Evolutionary conservation across 2,888 invertebrate species (phyloP), one percentile per base, ranked within the genome.

Genomic region (Dichetophora obliterata): DNA sequence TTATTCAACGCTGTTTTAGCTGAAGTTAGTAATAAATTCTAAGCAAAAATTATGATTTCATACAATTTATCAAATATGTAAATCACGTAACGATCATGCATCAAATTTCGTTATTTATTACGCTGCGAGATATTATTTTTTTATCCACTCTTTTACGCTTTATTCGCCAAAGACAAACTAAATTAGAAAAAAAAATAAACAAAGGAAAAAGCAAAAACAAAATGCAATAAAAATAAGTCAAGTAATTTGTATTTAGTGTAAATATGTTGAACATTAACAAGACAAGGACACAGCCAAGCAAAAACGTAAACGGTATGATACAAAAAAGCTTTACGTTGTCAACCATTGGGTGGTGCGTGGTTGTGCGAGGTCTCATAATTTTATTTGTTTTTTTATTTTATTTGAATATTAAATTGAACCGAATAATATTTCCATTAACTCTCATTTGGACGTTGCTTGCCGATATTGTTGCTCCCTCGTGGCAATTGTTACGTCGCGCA

Each of bases 361-460:
- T n/a, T n/a, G n/a, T n/a, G n/a, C n/a, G n/a, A n/a, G 43, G 2
- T 43, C 8, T 5, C 37, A 37, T 37, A 1, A 37, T 43, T 11
- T 43, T 43, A 6, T 37, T 24, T 57, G 24, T 24, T 59, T 59
- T 24, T 27, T 27, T 14, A 34, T 61, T 24, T 43, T 16, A 22
- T 52, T 27, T n/a, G 11, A 24, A 16, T 48, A 61, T 66, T 50
- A 73, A 73, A 76, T 73, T 66, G 68, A 66, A 59, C 54, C n/a
- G 57, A 43, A 43, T 11, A 77, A 77, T 77, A 69, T 74, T 70
- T 70, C 70, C 75, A 77, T 77, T 77, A 77, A 76, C 76, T 76
- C 65, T 71, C 70, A 65, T 75, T 71, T 73, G 59, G 22, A 43
- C 52, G 22, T 65, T 19, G 50, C 54, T 19, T 37, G 34, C 24